These are phyloP conservation scores for Rhagologus leucostigma DNA, from an alignment of 2,113 vertebrate genomes.

Conservation along the genomic window DNA sequence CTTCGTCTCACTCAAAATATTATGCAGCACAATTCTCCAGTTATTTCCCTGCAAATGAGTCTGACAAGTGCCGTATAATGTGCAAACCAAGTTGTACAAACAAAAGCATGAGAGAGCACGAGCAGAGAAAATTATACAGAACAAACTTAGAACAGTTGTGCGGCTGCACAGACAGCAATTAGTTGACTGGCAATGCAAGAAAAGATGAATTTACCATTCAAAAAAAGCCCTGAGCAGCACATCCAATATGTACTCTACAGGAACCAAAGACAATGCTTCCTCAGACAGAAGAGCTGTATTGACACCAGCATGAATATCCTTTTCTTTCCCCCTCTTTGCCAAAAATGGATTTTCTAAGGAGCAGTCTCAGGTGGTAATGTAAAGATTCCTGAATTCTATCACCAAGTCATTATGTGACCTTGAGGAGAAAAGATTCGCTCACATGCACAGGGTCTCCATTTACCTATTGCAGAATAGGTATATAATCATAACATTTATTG, in stretches of 20 bases:
- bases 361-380: conserved; percentile 29
- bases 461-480: neutral
- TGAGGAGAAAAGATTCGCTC: neutral
- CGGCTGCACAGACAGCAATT: neutral
- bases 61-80: neutral
- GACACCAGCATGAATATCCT: neutral
- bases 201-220: neutral
- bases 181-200: neutral
- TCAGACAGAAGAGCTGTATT: neutral
- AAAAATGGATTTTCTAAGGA: neutral
- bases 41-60: neutral
- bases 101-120: neutral
- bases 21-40: neutral
- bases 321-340: fast-evolving
- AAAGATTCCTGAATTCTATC: neutral
- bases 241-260: neutral
- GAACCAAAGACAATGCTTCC: neutral
- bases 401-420: neutral
- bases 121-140: neutral
- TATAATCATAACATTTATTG: neutral
- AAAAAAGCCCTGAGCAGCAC: neutral
- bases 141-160: neutral
- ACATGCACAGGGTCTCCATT: conserved; percentile 16
- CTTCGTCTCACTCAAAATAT: neutral
- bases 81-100: neutral